A percentile compares a stretch with the other conserved stretches of the same genome.
Evolutionary conservation across 2,797 vertebrate genomes (phyloP).

Genomic region (Huso huso): DNA sequence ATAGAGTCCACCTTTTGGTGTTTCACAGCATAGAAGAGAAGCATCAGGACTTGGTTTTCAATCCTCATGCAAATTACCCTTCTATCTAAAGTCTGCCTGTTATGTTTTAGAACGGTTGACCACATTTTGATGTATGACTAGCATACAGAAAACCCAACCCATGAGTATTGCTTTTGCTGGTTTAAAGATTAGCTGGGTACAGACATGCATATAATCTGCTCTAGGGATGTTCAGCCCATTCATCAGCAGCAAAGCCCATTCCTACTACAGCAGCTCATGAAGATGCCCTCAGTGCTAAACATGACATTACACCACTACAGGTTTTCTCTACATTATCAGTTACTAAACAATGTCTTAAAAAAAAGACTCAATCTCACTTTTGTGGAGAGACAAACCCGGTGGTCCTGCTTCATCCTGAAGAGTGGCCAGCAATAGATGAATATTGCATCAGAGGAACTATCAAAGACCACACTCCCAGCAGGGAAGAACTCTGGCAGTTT

Average conservation of each 20-base stretch:
- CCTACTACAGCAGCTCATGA: too few relatives aligned
- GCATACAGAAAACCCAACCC: background rate
- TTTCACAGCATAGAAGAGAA: too few relatives aligned
- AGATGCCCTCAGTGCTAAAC: background rate
- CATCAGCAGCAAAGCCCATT: too few relatives aligned
- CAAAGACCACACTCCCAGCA: background rate
- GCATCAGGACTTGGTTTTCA: too few relatives aligned
- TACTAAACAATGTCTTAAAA: background rate
- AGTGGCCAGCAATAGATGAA: conserved; percentile 1
- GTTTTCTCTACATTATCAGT: background rate
- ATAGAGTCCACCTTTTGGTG: too few relatives aligned
- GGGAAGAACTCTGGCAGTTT: background rate
- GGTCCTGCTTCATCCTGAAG: conserved; percentile 1
- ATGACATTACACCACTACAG: background rate
- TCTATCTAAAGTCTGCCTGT: background rate
- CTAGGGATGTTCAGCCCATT: too few relatives aligned
- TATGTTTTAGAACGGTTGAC: background rate
- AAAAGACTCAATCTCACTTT: background rate
- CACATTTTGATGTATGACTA: background rate
- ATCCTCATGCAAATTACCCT: too few relatives aligned
- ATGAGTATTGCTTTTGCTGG: conserved; percentile 3
- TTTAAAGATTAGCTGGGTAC: background rate
- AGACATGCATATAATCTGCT: conserved; percentile 1
- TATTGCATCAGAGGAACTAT: conserved; percentile 3
- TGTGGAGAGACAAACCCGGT: background rate